Conservation (phyloP, 2,888 invertebrate genomes). For the Andrena camellia region DNA sequence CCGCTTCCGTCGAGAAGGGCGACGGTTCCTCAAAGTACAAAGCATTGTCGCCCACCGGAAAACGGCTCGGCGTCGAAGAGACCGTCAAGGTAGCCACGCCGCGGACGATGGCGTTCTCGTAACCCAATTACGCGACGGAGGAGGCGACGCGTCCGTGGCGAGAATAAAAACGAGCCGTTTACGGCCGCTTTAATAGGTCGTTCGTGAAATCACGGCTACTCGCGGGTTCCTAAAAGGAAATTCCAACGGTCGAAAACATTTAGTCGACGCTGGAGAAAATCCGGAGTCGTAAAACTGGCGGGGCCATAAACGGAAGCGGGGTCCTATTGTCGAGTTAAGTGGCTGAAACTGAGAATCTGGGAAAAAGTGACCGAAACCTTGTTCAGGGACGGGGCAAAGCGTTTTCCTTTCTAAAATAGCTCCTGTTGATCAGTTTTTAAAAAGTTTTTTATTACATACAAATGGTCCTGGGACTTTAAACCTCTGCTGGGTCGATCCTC, state of each 20-base stretch:
- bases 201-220: constrained; percentile 48
- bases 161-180: constrained; percentile 63
- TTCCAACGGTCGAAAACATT: constrained; percentile 36
- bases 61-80: constrained; percentile 11
- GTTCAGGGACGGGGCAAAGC: too few species aligned
- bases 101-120: constrained; percentile 72
- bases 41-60: constrained; percentile 39
- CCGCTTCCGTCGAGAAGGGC: constrained; percentile 31
- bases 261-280: not conserved
- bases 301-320: too few species aligned
- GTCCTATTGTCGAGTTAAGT: too few species aligned
- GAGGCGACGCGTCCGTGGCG: constrained; percentile 60
- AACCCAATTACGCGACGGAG: constrained; percentile 78
- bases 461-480: too few species aligned
- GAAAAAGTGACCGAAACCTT: too few species aligned
- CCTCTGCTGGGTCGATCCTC: too few species aligned
- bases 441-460: too few species aligned
- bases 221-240: constrained; percentile 32
- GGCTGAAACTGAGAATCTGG: too few species aligned
- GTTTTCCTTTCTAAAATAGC: too few species aligned
- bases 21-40: constrained; percentile 41
- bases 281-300: too few species aligned
- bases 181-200: constrained; percentile 33
- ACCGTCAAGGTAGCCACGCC: constrained; percentile 34
- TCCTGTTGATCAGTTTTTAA: too few species aligned